Evolutionary conservation across 2,888 invertebrate genomes (phyloP), one percentile per base, ranked within the genome.

Genomic region (Scaptodrosophila latifasciaeformis): DNA sequence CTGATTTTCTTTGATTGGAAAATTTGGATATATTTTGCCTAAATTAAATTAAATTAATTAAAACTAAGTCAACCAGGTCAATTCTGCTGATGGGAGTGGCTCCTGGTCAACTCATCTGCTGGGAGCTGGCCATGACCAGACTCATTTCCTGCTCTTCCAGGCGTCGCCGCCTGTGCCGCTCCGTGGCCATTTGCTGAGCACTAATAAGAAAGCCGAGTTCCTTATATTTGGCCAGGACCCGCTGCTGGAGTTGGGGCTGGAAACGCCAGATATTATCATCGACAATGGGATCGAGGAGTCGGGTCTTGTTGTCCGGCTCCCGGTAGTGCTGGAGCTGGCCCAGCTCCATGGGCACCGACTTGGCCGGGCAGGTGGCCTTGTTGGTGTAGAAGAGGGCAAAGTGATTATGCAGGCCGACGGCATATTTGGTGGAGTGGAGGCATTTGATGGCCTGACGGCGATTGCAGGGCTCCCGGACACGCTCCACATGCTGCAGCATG

Each of bases 271-370:
- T 92, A 54, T 92, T 92, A 17, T 92, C 91, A 87, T 96, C 96
- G 82, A 93, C 89, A 50, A 94, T 90, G 54, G 93, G 89, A 85
- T 92, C 93, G 82, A 93, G 91, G 37, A 90, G 90, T 86, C 94
- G 95, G 13, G 90, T 88, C 86, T 94, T 93, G 86, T 93, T 92
- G 62, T 95, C 88, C 47, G 94, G 92, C 66, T 92, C 94, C 53
- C 96, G 90, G 87, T 97, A 97, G 86, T 97, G 97, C 82, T 97
- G 95, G 79, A 97, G 88, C 65, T 97, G 94, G 10, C 96, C 97
- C 78, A 92, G 91, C 15, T 88, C 87, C 18, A 92, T 92, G 65
- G 93, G 92, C 67, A 97, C 90, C 42, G 94, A 90, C 86, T 92
- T 95, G 46, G 93, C 91, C 15, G 92, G 92, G 85, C 95, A 96